Evolutionary conservation across 1,140 invertebrate species (phyloP), one percentile per base, ranked within the genome.

Genomic region (Drosophila virilis): DNA sequence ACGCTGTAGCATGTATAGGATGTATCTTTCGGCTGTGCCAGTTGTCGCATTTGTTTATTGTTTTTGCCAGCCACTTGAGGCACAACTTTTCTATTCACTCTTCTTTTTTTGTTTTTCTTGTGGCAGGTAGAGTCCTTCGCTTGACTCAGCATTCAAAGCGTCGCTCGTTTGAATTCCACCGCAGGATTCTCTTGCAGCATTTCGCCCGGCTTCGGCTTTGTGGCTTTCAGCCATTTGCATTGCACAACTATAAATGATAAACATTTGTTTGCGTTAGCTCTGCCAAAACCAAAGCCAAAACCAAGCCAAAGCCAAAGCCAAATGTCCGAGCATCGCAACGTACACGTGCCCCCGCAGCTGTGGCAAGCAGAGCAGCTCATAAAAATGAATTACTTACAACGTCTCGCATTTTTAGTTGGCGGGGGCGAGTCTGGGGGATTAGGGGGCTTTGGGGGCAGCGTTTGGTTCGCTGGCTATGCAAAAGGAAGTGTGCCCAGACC

Each of bases 261-360:
- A 79, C 84, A 88, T 88, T 88, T 89, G 77, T 88, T 89, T 83
- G 79, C 77, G 84, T 88, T 88, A 76, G 77, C 54, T 60, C 45
- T 54, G 71, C 55, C 57, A 72, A 51, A 61, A 43, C 42, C 15
- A 43, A 15, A 32, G 6, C 22, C n/a, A 37, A 28, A 5, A 17
- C 22, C 22, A 28, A 51, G 22, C 55, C 60, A 58, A 50, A 66
- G 10, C 55, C 40, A 37, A 15, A 69, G 37, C 38, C 22, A 42
- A 42, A 70, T 72, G 68, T 78, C 74, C 74, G n/a, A 67, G 42
- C 15, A 9, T 12, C 35, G 22, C 22, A 28, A 28, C 22, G 22
- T 28, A 28, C 35, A 64, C 59, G 60, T 71, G 60, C 51, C 51
- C 2, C 17, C 38, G 54, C 66, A 35, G 48, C 13, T 78, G 81